Conservation (phyloP, 2,797 vertebrate species). For the Monodelphis domestica region DNA sequence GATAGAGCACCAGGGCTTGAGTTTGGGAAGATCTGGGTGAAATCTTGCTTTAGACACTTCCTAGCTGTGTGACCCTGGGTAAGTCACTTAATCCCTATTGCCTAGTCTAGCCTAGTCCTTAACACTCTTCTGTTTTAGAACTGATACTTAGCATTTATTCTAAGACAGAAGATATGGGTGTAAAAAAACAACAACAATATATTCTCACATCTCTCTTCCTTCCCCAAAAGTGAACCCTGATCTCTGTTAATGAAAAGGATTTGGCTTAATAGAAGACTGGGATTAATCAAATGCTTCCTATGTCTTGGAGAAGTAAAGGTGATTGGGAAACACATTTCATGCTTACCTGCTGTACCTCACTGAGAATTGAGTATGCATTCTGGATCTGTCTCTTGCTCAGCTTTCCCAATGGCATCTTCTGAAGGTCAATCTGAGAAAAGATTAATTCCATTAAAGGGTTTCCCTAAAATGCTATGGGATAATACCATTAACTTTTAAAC, state of each 20-base stretch:
- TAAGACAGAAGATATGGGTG: too few species aligned
- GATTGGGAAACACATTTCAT: not conserved
- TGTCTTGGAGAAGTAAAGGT: not conserved
- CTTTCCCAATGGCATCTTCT: constrained; percentile 99
- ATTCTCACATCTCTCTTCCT: not conserved
- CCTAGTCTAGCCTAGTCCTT: too few species aligned
- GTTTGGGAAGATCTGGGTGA: too few species aligned
- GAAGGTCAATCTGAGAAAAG: constrained; percentile 93
- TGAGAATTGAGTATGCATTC: constrained; percentile 96
- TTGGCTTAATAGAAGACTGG: not conserved
- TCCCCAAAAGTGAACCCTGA: not conserved
- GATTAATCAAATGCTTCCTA: not conserved
- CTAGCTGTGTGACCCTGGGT: too few species aligned
- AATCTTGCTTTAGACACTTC: too few species aligned
- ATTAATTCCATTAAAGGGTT: constrained; percentile 24
- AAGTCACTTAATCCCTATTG: too few species aligned
- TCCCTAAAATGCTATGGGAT: accelerated
- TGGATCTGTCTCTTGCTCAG: constrained; percentile 99
- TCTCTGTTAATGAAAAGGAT: not conserved
- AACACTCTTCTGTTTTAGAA: too few species aligned
- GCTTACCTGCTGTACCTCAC: constrained; percentile 96
- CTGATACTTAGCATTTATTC: too few species aligned
- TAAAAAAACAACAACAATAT: too few species aligned
- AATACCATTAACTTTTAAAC: not conserved
- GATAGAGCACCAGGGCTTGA: too few species aligned